These are phyloP conservation scores for Colletes gigas DNA, from an alignment of 1,140 invertebrate species.

Conservation along the genomic window DNA sequence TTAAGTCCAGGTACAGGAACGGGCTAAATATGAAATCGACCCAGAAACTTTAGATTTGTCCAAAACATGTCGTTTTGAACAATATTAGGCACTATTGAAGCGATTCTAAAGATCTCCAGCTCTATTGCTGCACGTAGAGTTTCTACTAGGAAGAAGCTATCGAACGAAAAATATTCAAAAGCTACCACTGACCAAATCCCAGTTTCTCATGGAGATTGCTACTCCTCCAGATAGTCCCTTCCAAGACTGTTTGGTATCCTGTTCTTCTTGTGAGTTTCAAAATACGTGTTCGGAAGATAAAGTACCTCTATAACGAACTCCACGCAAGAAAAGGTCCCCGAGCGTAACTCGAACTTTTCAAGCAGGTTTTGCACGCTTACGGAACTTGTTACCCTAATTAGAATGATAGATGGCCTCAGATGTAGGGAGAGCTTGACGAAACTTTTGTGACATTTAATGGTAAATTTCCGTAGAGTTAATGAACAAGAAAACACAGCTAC, in stretches of 20 bases:
- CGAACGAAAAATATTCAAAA: slow-evolving; percentile 35
- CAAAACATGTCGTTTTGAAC: too few relatives aligned
- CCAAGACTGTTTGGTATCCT: slow-evolving; percentile 31
- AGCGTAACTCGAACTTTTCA: slow-evolving; percentile 28
- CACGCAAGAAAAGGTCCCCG: slow-evolving; percentile 32
- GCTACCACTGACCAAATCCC: slow-evolving; percentile 33
- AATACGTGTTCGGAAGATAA: slow-evolving; percentile 62
- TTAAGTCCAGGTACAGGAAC: too few relatives aligned
- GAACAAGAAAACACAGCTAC: background rate
- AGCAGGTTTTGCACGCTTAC: slow-evolving; percentile 4
- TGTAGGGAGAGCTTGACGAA: background rate
- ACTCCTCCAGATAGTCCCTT: slow-evolving; percentile 27
- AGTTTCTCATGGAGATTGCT: slow-evolving; percentile 35
- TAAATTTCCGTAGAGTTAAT: background rate
- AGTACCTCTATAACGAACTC: slow-evolving; percentile 51
- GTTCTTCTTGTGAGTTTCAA: slow-evolving; percentile 44
- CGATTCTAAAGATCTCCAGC: background rate
- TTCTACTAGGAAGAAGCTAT: background rate
- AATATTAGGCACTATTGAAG: background rate
- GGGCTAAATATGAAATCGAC: too few relatives aligned
- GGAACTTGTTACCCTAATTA: slow-evolving; percentile 32
- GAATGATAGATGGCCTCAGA: background rate
- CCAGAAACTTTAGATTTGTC: too few relatives aligned
- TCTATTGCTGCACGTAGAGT: background rate
- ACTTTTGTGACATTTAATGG: background rate